Evolutionary conservation across 2,888 invertebrate species (phyloP).

Genomic region (Pilophorus perplexus): DNA sequence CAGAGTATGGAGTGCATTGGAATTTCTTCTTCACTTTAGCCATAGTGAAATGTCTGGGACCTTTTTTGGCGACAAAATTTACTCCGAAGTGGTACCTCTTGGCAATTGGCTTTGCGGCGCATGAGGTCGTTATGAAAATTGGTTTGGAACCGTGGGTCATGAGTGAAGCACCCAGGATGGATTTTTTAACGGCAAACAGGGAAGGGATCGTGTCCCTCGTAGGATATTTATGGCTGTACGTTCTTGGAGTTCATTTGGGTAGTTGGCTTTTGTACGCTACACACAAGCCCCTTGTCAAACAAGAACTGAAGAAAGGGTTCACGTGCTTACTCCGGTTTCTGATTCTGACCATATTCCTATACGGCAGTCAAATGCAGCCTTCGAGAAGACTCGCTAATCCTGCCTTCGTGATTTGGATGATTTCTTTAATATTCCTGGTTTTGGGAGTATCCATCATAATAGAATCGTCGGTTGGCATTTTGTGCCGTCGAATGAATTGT

Average conservation of each 20-base stretch:
- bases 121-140: conserved; percentile 62
- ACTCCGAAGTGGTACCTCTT: neutral
- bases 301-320: conserved; percentile 38
- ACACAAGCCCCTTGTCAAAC: neutral
- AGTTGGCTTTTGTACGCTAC: conserved; percentile 52
- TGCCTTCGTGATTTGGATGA: conserved; percentile 60
- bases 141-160: conserved; percentile 73
- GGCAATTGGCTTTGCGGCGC: conserved; percentile 59
- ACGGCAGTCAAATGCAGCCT: conserved; percentile 58
- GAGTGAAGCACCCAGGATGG: conserved; percentile 57
- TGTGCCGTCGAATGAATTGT: neutral
- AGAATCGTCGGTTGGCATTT: conserved; percentile 54
- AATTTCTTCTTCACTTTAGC: conserved; percentile 97
- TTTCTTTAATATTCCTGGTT: conserved; percentile 58
- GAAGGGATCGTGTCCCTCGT: conserved; percentile 85
- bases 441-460: neutral
- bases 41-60: conserved; percentile 66
- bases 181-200: conserved; percentile 76
- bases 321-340: conserved; percentile 46
- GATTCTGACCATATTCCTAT: conserved; percentile 54
- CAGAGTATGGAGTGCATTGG: conserved; percentile 97
- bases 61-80: conserved; percentile 54
- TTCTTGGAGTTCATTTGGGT: conserved; percentile 68
- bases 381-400: conserved; percentile 83
- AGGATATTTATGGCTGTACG: conserved; percentile 82